phyloP scores from a whole-genome alignment of 2,113 vertebrate genomes.

The Xiphias gladius region DNA sequence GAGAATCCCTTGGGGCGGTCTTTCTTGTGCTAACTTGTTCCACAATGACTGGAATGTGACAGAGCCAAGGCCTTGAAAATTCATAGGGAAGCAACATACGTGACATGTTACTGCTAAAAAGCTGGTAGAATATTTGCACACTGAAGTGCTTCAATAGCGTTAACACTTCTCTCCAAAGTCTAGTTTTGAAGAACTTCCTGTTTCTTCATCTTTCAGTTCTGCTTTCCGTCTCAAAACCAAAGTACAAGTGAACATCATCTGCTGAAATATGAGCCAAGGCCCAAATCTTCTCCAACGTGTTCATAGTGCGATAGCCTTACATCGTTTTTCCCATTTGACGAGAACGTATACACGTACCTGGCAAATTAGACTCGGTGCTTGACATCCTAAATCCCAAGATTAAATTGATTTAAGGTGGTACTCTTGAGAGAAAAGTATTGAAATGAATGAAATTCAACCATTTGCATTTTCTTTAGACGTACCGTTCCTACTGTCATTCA shows the following conservation, averaged over 20 bases:
- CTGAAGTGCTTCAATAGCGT: neutral
- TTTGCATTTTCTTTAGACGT: neutral
- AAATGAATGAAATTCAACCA: neutral
- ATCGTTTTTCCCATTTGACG: neutral
- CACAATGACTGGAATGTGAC: conserved; percentile 77
- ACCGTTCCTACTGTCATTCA: neutral
- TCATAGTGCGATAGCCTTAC: neutral
- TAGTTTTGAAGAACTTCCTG: conserved; percentile 61
- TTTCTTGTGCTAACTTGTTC: conserved; percentile 79
- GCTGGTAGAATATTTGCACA: neutral
- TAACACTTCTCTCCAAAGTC: conserved; percentile 1
- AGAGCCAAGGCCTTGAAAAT: conserved; percentile 42
- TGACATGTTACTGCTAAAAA: neutral
- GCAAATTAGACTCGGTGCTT: neutral
- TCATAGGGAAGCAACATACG: conserved; percentile 16
- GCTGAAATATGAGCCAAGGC: neutral
- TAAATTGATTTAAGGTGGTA: neutral
- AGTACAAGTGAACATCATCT: neutral
- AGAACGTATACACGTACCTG: neutral
- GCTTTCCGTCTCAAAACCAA: conserved; percentile 44
- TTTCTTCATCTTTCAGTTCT: conserved; percentile 66
- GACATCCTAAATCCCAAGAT: neutral
- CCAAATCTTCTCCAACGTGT: neutral
- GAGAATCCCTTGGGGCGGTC: conserved; percentile 59
- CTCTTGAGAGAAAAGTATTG: neutral